phyloP scores from a whole-genome alignment of 2,113 vertebrate genomes.

The Pteropus alecto region DNA sequence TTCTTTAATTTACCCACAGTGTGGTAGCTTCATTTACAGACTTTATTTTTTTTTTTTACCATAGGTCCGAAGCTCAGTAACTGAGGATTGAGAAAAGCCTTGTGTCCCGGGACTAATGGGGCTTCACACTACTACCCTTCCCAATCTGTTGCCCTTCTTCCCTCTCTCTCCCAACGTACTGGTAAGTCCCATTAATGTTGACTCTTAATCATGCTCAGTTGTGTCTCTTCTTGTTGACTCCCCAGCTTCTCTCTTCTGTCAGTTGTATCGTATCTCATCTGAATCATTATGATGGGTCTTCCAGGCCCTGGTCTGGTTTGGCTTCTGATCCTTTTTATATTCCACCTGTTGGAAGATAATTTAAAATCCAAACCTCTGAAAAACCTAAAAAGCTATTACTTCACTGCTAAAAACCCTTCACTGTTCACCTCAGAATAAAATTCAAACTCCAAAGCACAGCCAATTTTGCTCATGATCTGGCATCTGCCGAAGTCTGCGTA shows the following conservation, averaged over 20 bases:
- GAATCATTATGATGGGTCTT: not conserved
- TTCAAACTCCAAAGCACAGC: not conserved
- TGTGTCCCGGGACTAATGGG: not conserved
- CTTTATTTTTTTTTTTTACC: not conserved
- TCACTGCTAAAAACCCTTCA: not conserved
- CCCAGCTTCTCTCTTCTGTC: not conserved
- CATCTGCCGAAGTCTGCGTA: not conserved
- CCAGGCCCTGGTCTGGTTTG: not conserved
- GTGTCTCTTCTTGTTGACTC: not conserved
- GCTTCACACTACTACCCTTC: not conserved
- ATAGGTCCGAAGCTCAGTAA: not conserved
- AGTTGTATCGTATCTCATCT: not conserved
- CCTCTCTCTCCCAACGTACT: not conserved
- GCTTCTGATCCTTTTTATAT: not conserved
- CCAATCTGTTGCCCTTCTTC: not conserved
- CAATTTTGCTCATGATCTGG: not conserved
- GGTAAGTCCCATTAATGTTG: not conserved
- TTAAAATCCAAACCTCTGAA: conserved; percentile 25
- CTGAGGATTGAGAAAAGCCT: not conserved
- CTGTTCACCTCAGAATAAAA: not conserved
- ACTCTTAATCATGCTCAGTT: not conserved
- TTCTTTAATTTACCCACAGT: not conserved
- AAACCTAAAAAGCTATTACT: not conserved
- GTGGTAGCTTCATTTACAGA: not conserved
- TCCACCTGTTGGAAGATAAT: not conserved